phyloP scores from a whole-genome alignment of 1,140 invertebrate genomes.

The Drosophila triauraria region DNA sequence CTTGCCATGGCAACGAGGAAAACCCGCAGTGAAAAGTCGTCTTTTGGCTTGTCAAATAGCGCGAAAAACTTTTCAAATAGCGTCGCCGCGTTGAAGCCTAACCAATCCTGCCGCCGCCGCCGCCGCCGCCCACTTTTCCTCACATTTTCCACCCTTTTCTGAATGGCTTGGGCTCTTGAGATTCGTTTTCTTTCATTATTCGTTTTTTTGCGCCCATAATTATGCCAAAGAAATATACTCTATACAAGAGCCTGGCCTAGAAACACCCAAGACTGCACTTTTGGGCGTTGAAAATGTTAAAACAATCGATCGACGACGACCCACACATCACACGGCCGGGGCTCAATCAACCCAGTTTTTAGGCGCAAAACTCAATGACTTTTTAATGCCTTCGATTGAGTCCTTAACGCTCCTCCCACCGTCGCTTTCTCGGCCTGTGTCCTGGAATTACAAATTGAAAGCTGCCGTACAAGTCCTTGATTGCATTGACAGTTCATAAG shows the following conservation, averaged over 20 bases:
- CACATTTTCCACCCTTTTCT: slow-evolving; percentile 11
- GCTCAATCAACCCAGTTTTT: slow-evolving; percentile 38
- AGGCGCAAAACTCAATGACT: slow-evolving; percentile 17
- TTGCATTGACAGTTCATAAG: slow-evolving; percentile 21
- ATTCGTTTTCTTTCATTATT: slow-evolving; percentile 40
- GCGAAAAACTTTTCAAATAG: slow-evolving; percentile 67
- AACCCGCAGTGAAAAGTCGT: slow-evolving; percentile 39
- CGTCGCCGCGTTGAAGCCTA: slow-evolving; percentile 30
- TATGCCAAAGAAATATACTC: slow-evolving; percentile 38
- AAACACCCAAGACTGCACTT: slow-evolving; percentile 20
- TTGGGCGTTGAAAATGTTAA: slow-evolving; percentile 31
- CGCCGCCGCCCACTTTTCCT: background rate
- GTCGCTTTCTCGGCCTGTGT: background rate
- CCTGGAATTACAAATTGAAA: slow-evolving; percentile 9
- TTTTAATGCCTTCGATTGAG: slow-evolving; percentile 27
- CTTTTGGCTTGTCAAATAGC: slow-evolving; percentile 68
- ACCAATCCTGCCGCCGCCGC: slow-evolving; percentile 10
- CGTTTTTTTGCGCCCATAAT: slow-evolving; percentile 27
- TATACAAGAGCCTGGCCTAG: slow-evolving; percentile 3
- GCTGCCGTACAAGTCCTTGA: slow-evolving; percentile 29
- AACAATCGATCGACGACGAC: slow-evolving; percentile 26
- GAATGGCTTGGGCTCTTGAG: slow-evolving; percentile 25
- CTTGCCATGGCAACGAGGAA: slow-evolving; percentile 18
- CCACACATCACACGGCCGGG: background rate
- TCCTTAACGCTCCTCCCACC: slow-evolving; percentile 2